Percentiles rank a stretch among this genome's conserved stretches.
Conservation (phyloP, 2,888 invertebrate species). For the Euproctis similis region DNA sequence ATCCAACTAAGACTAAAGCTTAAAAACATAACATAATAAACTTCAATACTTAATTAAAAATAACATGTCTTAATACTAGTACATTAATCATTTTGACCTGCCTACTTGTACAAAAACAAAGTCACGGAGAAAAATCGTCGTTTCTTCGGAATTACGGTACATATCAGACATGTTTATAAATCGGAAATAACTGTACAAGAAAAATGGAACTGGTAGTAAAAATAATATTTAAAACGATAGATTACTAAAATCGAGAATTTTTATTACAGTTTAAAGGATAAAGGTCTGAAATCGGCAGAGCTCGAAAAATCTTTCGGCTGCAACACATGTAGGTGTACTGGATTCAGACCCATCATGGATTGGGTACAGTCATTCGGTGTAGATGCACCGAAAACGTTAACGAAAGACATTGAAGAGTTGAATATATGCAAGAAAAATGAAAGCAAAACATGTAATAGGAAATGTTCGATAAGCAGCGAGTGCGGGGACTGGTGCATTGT, state of each 20-base stretch:
- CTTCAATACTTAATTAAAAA: no score
- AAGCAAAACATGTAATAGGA: slow-evolving; percentile 34
- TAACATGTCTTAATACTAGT: no score
- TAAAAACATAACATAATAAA: no score
- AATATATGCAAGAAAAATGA: slow-evolving; percentile 32
- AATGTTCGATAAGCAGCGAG: slow-evolving; percentile 36
- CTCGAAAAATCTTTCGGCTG: slow-evolving; percentile 84
- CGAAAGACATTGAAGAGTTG: slow-evolving; percentile 68
- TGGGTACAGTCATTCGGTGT: slow-evolving; percentile 83
- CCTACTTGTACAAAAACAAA: no score
- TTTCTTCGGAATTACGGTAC: no score
- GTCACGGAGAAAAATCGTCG: no score
- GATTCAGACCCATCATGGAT: slow-evolving; percentile 85
- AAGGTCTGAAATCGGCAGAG: slow-evolving; percentile 77
- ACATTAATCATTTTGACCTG: no score
- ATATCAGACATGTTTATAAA: no score
- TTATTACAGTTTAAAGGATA: slow-evolving; percentile 58
- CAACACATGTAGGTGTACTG: slow-evolving; percentile 88
- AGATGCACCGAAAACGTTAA: slow-evolving; percentile 74
- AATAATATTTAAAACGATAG: not conserved
- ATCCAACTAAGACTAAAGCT: no score
- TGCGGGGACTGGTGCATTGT: slow-evolving; percentile 47
- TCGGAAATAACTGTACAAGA: no score
- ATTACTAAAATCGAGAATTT: not conserved
- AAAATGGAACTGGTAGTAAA: no score